Base-by-base conservation (phyloP, 2,888 invertebrate genomes). In the Encarsia formosa region DNA sequence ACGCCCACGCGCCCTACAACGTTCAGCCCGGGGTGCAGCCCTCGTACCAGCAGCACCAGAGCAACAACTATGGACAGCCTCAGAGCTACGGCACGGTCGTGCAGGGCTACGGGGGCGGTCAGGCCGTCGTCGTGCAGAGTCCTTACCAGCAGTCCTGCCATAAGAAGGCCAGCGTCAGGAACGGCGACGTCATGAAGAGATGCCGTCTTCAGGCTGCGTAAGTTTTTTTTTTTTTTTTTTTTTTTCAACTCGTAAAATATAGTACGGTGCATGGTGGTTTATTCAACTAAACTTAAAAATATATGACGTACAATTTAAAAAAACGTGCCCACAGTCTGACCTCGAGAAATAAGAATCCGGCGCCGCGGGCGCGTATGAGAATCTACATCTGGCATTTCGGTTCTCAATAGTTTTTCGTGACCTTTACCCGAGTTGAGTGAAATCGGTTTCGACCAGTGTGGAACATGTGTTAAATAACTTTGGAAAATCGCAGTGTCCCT, bases 201-300 rank as follows among this genome's bases (percentile, higher is more conserved):
- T 81, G 82, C 61, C 76, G 85, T 67, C 79, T 83, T 60, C 84
- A 84, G 73, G 81, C 80, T 62, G 82, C 82, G 83, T 84, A 77
- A 82, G 83, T 81, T 57, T 6, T 18, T 20, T 40, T 4, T 18
- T 22, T 20, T 39, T 23, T 32, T 29, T 35, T 38, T 5, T 32
- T 32, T 40, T 26, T 6, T 13, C 18, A 18, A 9, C 16, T 37
- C 39, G 39, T 19, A 37, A 18, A 18, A 19, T 18, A n/a, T n/a
- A n/a, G n/a, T n/a, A n/a, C n/a, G n/a, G n/a, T n/a, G n/a, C n/a
- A n/a, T n/a, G n/a, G n/a, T n/a, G n/a, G n/a, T n/a, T n/a, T n/a
- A n/a, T n/a, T n/a, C n/a, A n/a, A n/a, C n/a, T n/a, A n/a, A n/a
- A n/a, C n/a, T n/a, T n/a, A n/a, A n/a, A n/a, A n/a, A n/a, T n/a